These are phyloP conservation scores for Caenorhabditis virilis DNA, from an alignment of 2,888 invertebrate genomes.

Conservation along the genomic window DNA sequence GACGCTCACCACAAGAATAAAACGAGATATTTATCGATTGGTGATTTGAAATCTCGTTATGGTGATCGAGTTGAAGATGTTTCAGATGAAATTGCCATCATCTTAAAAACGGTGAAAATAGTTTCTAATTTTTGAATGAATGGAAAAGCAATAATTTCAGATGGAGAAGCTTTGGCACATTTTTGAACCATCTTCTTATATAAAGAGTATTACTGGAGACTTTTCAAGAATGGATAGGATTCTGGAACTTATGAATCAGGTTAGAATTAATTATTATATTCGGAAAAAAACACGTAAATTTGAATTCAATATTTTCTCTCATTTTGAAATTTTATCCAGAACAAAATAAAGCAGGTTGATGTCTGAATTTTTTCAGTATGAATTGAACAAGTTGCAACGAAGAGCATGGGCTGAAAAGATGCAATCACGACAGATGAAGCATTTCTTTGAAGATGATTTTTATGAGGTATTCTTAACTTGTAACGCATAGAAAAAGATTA, in stretches of 20 bases:
- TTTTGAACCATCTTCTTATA: slow-evolving; percentile 54
- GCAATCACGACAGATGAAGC: slow-evolving; percentile 66
- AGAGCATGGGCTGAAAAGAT: slow-evolving; percentile 67
- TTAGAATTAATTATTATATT: too few relatives aligned
- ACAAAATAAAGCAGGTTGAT: too few relatives aligned
- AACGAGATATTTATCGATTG: slow-evolving; percentile 55
- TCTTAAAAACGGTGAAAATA: slow-evolving; percentile 39
- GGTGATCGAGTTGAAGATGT: slow-evolving; percentile 59
- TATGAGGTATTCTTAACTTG: slow-evolving; percentile 50
- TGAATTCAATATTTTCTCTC: too few relatives aligned
- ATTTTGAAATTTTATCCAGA: too few relatives aligned
- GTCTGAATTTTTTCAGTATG: slow-evolving; percentile 58
- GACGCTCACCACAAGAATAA: slow-evolving; percentile 14
- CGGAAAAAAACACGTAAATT: too few relatives aligned
- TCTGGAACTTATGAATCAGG: slow-evolving; percentile 52
- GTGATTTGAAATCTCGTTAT: slow-evolving; percentile 59
- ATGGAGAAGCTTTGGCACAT: slow-evolving; percentile 54
- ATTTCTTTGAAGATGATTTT: slow-evolving; percentile 67
- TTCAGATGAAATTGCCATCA: slow-evolving; percentile 40
- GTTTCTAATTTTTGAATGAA: neutral
- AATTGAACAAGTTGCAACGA: slow-evolving; percentile 55
- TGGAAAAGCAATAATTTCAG: slow-evolving; percentile 21
- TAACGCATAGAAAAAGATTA: neutral
- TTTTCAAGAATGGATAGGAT: slow-evolving; percentile 63
- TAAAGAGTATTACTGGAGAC: slow-evolving; percentile 47